Percentiles rank a stretch among this genome's conserved stretches.
Evolutionary conservation across 2,113 vertebrate species (phyloP).

Genomic region (Mola mola): DNA sequence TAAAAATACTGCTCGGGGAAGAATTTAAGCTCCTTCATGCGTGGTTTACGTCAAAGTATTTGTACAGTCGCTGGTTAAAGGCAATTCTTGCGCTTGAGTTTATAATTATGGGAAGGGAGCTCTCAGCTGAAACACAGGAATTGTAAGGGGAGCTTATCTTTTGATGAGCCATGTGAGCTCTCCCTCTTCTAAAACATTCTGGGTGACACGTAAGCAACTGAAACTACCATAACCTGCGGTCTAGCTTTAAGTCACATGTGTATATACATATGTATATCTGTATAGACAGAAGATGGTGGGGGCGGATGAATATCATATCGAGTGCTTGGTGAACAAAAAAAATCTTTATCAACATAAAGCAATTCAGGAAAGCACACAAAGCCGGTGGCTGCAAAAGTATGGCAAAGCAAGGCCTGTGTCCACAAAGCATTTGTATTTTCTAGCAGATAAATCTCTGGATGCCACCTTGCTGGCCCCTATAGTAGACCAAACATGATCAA

Average conservation of each 20-base stretch:
- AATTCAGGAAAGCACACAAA: neutral
- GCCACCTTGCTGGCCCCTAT: too few relatives aligned
- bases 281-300: slow-evolving; percentile 3
- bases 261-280: neutral
- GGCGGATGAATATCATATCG: neutral
- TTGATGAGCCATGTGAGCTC: slow-evolving; percentile 53
- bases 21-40: slow-evolving; percentile 46
- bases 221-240: slow-evolving; percentile 18
- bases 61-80: slow-evolving; percentile 55
- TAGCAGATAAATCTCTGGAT: too few relatives aligned
- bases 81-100: slow-evolving; percentile 50
- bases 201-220: slow-evolving; percentile 27
- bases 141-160: slow-evolving; percentile 57
- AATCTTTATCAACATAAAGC: neutral
- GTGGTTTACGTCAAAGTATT: slow-evolving; percentile 54
- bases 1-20: slow-evolving; percentile 36
- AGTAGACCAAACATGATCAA: too few relatives aligned
- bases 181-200: slow-evolving; percentile 37
- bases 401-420: too few relatives aligned
- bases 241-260: slow-evolving; percentile 1
- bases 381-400: neutral
- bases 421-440: too few relatives aligned
- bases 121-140: slow-evolving; percentile 49
- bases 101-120: slow-evolving; percentile 41
- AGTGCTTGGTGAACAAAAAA: slow-evolving; percentile 20